phyloP scores from a whole-genome alignment of 1,140 invertebrate species.

The Diachasma alloeum region DNA sequence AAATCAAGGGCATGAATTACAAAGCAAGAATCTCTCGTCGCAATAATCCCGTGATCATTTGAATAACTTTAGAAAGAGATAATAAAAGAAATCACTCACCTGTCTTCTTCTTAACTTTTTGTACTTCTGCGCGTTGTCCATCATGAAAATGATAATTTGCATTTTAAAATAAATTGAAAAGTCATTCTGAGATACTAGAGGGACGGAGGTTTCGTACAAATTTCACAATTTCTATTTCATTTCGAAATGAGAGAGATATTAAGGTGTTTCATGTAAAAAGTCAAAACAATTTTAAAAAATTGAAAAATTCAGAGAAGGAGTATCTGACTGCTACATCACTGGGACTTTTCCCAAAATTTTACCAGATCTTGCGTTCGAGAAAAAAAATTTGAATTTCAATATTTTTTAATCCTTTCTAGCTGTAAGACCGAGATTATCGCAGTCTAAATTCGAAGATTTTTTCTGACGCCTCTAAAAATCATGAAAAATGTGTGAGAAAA shows the following conservation, averaged over 20 bases:
- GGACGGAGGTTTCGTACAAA: neutral
- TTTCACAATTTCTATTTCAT: neutral
- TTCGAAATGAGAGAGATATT: neutral
- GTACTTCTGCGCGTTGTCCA: slow-evolving; percentile 76
- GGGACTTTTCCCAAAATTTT: too few relatives aligned
- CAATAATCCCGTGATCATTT: neutral
- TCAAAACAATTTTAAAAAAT: too few relatives aligned
- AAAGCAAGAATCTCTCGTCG: neutral
- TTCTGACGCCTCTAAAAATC: too few relatives aligned
- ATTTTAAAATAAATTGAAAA: neutral
- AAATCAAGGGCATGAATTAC: neutral
- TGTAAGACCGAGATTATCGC: too few relatives aligned
- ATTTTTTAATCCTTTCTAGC: too few relatives aligned
- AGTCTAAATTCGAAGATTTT: too few relatives aligned
- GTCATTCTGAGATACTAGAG: neutral
- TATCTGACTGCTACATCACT: too few relatives aligned
- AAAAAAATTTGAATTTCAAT: too few relatives aligned
- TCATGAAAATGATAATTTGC: slow-evolving; percentile 47
- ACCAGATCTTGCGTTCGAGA: too few relatives aligned
- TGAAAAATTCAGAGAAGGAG: neutral
- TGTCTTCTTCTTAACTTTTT: slow-evolving; percentile 89
- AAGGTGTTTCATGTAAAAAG: too few relatives aligned
- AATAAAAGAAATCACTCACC: slow-evolving; percentile 65
- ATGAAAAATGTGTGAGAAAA: too few relatives aligned
- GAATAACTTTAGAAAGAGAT: slow-evolving; percentile 48